phyloP scores from a whole-genome alignment of 2,888 invertebrate genomes.

The Heliconius ethilla region DNA sequence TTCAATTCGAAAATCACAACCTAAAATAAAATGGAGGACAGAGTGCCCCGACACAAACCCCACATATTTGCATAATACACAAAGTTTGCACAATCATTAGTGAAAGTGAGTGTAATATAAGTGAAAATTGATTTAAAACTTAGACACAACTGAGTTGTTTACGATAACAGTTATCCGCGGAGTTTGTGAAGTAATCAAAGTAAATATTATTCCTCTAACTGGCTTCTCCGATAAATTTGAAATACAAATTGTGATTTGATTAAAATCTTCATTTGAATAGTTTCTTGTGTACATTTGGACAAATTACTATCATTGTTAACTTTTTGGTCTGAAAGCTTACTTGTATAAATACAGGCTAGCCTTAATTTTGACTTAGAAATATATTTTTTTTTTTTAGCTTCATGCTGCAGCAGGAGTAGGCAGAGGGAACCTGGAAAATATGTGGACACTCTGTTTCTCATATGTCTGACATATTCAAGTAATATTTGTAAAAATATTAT shows the following conservation, averaged over 20 bases:
- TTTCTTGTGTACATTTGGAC: conserved; percentile 22
- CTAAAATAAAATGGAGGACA: no score
- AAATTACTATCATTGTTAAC: not conserved
- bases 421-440: not conserved
- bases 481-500: no score
- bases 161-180: conserved; percentile 46
- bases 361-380: not conserved
- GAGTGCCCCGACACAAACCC: no score
- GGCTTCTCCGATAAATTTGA: conserved; percentile 50
- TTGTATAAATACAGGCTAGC: not conserved
- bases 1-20: no score
- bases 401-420: not conserved
- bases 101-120: conserved; percentile 25
- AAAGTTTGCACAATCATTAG: not conserved
- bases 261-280: conserved; percentile 39
- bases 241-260: conserved; percentile 50
- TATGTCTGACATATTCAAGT: no score
- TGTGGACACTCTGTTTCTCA: no score
- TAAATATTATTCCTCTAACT: conserved; percentile 52
- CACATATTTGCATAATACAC: not conserved
- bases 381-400: no score
- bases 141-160: conserved; percentile 46
- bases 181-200: conserved; percentile 50
- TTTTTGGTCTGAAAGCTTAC: not conserved
- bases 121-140: conserved; percentile 37